Conservation (phyloP, 2,888 invertebrate genomes). For the Drosophila villosipedis region DNA sequence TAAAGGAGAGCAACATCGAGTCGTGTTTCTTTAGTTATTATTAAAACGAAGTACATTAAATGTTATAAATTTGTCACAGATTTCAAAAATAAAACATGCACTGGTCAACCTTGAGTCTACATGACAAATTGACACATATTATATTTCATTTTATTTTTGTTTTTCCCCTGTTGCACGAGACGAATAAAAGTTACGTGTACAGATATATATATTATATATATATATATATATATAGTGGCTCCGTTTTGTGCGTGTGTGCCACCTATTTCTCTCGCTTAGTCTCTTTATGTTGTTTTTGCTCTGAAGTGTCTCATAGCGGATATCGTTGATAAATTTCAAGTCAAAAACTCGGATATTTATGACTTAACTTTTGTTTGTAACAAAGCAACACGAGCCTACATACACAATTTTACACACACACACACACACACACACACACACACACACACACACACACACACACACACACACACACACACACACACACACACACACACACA, state of each 20-base stretch:
- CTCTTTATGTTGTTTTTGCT: not conserved
- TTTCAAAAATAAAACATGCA: not conserved
- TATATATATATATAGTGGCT: not conserved
- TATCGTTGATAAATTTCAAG: constrained; percentile 81
- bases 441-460: too few species aligned
- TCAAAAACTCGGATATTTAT: constrained; percentile 80
- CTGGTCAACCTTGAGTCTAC: not conserved
- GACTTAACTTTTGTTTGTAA: constrained; percentile 81
- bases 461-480: not conserved
- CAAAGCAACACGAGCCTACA: constrained; percentile 65
- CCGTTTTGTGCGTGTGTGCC: constrained; percentile 3
- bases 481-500: not conserved
- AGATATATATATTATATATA: not conserved
- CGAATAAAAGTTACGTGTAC: not conserved
- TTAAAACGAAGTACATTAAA: not conserved
- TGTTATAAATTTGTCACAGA: not conserved
- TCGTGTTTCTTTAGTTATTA: not conserved
- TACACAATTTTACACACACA: not conserved
- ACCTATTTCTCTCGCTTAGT: constrained; percentile 12
- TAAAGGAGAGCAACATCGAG: not conserved
- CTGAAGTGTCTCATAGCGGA: constrained; percentile 59
- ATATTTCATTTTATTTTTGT: not conserved
- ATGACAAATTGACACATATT: not conserved
- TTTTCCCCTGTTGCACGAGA: not conserved
- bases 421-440: not conserved